A percentile compares a stretch with the other conserved stretches of the same genome.
phyloP scores from a whole-genome alignment of 1,140 invertebrate genomes.

The Brachionus plicatilis region DNA sequence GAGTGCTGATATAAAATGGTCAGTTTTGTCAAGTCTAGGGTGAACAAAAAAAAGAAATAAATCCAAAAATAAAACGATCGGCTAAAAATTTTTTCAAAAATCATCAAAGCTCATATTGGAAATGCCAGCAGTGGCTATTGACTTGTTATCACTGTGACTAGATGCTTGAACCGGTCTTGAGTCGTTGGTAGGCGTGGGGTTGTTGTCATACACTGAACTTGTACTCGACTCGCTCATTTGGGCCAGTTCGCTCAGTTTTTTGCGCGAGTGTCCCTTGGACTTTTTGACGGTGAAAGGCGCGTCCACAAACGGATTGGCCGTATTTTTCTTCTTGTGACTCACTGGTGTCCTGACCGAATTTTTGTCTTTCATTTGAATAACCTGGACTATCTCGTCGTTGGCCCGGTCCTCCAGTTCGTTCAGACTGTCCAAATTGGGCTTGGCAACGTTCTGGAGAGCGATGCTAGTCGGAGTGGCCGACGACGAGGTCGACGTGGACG shows the following conservation, averaged over 20 bases:
- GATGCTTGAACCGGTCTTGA: neutral
- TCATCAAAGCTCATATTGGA: conserved; percentile 40
- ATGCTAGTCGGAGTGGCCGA: conserved; percentile 13
- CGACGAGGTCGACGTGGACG: neutral
- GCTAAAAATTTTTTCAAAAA: neutral
- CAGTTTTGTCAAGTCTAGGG: neutral
- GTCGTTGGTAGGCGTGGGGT: conserved; percentile 6
- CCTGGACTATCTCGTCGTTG: conserved; percentile 28
- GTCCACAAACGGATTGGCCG: conserved; percentile 16
- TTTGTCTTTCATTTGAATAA: conserved; percentile 13
- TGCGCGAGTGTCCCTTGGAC: neutral
- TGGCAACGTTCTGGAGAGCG: neutral
- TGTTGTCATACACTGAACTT: neutral
- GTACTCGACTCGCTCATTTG: neutral
- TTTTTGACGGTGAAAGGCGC: conserved; percentile 35
- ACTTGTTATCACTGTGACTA: neutral
- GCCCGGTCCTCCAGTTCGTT: neutral
- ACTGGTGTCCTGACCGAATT: neutral
- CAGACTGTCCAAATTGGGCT: neutral
- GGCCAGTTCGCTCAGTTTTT: neutral
- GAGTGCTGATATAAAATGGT: neutral
- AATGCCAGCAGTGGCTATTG: neutral
- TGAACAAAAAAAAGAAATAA: neutral
- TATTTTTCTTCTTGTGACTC: neutral
- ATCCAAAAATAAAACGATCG: neutral